Percentiles rank a stretch among this genome's conserved stretches.
Evolutionary conservation across 92 coral and sea anemone genomes (phyloP).

Genomic region (Siderastrea radians): DNA sequence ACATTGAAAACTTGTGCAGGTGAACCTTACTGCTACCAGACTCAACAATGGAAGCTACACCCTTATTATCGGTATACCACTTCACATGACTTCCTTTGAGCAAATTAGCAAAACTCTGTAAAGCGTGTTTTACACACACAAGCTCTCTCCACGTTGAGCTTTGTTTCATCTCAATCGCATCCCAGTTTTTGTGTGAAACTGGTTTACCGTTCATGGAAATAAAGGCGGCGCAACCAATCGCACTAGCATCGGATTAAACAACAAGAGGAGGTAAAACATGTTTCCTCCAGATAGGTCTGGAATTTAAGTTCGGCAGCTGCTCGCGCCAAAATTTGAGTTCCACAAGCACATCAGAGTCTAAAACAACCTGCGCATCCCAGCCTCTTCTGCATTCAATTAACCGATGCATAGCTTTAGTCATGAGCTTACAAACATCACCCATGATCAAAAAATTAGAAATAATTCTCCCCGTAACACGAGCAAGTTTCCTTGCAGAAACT

Average conservation of each 20-base stretch:
- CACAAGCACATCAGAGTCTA: neutral
- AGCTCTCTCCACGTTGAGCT: conserved; percentile 37
- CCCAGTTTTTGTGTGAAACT: too few relatives aligned
- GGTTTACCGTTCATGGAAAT: too few relatives aligned
- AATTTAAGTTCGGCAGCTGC: too few relatives aligned
- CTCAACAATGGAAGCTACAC: too few relatives aligned
- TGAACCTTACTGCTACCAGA: too few relatives aligned
- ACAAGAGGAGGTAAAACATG: too few relatives aligned
- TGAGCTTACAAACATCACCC: conserved; percentile 26
- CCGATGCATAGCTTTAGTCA: conserved; percentile 50
- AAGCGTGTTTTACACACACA: conserved; percentile 67
- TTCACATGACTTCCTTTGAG: conserved; percentile 11
- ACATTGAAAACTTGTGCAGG: neutral
- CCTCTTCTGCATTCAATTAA: neutral
- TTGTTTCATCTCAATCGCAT: too few relatives aligned
- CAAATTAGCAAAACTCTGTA: conserved; percentile 46
- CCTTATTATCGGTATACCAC: too few relatives aligned
- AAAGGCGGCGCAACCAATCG: too few relatives aligned
- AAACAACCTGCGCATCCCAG: conserved; percentile 29
- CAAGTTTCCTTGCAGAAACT: conserved; percentile 28
- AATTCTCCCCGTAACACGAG: neutral
- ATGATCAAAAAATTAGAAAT: too few relatives aligned
- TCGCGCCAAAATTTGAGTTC: neutral
- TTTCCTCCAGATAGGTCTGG: too few relatives aligned
- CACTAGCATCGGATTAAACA: too few relatives aligned